Conservation (phyloP, 2,888 invertebrate genomes). For the Dorcus parallelipipedus region DNA sequence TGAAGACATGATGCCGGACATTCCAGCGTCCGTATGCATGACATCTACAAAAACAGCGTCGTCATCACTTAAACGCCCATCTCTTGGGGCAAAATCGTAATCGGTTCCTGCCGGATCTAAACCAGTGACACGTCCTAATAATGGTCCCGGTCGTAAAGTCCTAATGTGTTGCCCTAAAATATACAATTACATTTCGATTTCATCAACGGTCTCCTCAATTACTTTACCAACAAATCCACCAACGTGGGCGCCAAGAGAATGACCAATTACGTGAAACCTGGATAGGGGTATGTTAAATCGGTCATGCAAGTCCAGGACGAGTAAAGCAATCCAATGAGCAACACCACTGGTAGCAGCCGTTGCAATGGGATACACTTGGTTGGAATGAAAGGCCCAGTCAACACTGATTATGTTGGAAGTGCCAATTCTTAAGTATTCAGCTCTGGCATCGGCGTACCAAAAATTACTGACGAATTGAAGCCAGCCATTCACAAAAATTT, state of each 20-base stretch:
- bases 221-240: constrained; percentile 14
- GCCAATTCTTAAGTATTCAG: constrained; percentile 7
- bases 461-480: background rate
- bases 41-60: constrained; percentile 70
- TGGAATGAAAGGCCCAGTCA: constrained; percentile 11
- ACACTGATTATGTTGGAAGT: constrained; percentile 11
- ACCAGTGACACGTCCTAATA: constrained; percentile 19
- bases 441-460: constrained; percentile 6
- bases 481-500: constrained; percentile 12
- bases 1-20: constrained; percentile 56
- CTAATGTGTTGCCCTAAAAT: constrained; percentile 8
- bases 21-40: constrained; percentile 65
- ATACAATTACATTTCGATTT: background rate
- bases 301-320: constrained; percentile 8
- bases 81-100: constrained; percentile 47
- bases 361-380: constrained; percentile 3
- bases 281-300: constrained; percentile 5
- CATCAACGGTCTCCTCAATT: background rate
- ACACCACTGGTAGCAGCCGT: background rate
- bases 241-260: constrained; percentile 15
- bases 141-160: background rate
- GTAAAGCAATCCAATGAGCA: constrained; percentile 3
- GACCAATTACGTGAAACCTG: constrained; percentile 11
- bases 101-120: constrained; percentile 63
- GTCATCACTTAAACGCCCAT: constrained; percentile 54